Evolutionary conservation across 2,113 vertebrate genomes (phyloP).

Genomic region (Urocitellus parryii): DNA sequence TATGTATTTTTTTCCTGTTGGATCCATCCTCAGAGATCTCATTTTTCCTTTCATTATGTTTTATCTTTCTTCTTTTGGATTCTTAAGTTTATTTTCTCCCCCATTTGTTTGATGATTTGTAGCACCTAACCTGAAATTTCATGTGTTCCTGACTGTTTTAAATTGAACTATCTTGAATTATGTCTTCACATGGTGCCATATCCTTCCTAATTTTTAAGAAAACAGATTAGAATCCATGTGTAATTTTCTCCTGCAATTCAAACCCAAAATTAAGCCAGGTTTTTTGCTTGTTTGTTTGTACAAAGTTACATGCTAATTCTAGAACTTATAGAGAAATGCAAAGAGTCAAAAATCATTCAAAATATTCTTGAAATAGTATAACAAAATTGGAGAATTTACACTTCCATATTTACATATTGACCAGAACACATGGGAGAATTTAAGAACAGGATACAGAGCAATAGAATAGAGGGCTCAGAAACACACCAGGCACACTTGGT

Average conservation of each 20-base stretch:
- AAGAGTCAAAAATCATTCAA: not conserved
- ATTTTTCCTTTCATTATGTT: not conserved
- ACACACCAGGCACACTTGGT: too few species aligned
- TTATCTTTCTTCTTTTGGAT: not conserved
- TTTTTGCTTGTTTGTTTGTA: not conserved
- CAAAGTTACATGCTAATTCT: not conserved
- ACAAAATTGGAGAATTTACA: not conserved
- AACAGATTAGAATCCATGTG: not conserved
- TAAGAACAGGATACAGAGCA: not conserved
- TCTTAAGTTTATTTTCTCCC: not conserved
- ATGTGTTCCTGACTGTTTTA: not conserved
- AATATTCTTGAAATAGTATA: not conserved
- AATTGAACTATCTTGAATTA: not conserved
- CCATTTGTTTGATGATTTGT: not conserved
- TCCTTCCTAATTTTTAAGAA: not conserved
- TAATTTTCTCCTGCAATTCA: not conserved
- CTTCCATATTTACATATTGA: not conserved
- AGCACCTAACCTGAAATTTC: not conserved
- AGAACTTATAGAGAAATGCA: not conserved
- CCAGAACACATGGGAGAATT: not conserved
- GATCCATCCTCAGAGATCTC: too few species aligned
- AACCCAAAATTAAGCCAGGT: not conserved
- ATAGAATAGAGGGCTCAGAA: not conserved
- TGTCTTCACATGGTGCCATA: not conserved
- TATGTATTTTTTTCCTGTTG: not conserved